phyloP scores from a whole-genome alignment of 2,797 vertebrate genomes.

The Luscinia luscinia region DNA sequence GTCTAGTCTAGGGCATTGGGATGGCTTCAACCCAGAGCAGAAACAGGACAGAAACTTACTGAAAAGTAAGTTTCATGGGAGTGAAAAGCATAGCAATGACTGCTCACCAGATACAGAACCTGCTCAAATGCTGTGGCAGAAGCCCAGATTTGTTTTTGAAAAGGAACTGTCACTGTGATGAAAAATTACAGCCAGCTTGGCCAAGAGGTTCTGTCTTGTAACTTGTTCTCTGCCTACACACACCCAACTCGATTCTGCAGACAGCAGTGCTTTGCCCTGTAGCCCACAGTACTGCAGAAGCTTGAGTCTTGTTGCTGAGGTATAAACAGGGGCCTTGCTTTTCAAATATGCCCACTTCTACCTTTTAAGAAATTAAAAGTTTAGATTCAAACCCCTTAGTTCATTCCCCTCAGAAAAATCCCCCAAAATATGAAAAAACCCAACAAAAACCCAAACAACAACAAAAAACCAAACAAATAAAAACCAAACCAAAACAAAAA shows the following conservation, averaged over 20 bases:
- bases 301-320: neutral
- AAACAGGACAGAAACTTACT: neutral
- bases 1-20: neutral
- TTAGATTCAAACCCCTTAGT: neutral
- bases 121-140: neutral
- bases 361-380: neutral
- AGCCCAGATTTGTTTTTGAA: neutral
- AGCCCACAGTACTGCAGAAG: neutral
- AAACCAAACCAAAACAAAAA: too few relatives aligned
- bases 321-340: neutral
- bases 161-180: neutral
- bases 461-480: neutral
- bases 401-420: fast-evolving
- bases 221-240: neutral
- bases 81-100: neutral
- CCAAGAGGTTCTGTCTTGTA: neutral
- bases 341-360: neutral
- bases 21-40: neutral
- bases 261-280: neutral
- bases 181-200: neutral
- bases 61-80: neutral
- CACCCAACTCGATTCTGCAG: fast-evolving
- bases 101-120: neutral
- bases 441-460: too few relatives aligned
- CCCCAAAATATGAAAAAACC: too few relatives aligned